Evolutionary conservation across 2,797 vertebrate genomes (phyloP).

Genomic region (Choloepus didactylus): DNA sequence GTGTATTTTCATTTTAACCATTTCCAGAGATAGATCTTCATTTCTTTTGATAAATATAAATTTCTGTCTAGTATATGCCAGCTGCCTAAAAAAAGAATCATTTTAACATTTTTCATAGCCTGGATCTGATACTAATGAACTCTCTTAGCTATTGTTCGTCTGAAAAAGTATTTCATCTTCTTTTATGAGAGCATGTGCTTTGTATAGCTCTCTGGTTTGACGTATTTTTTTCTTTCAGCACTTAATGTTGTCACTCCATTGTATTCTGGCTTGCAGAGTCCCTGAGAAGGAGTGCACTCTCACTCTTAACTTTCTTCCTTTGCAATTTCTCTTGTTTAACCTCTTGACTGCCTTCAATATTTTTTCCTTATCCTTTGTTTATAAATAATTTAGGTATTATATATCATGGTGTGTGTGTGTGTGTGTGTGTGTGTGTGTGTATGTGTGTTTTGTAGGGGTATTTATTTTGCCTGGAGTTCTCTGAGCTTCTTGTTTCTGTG

Average conservation of each 20-base stretch:
- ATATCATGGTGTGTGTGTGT: not conserved
- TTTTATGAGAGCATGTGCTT: not conserved
- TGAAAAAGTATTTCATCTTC: not conserved
- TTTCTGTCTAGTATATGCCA: not conserved
- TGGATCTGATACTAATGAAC: not conserved
- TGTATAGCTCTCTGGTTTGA: not conserved
- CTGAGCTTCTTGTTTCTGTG: not conserved
- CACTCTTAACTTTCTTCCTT: not conserved
- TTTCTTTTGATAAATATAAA: not conserved
- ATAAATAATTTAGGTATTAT: not conserved
- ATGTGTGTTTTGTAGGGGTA: not conserved
- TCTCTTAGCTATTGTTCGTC: not conserved
- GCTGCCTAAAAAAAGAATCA: not conserved
- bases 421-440: not conserved
- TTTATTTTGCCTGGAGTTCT: not conserved
- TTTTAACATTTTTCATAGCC: not conserved
- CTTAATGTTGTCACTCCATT: not conserved
- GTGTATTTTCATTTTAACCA: constrained; percentile 17
- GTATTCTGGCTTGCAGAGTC: not conserved
- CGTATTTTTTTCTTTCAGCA: not conserved
- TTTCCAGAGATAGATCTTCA: not conserved
- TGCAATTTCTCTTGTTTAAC: not conserved
- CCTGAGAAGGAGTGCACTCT: not conserved
- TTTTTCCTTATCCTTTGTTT: not conserved
- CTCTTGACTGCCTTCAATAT: not conserved